Evolutionary conservation across 35 echinoderm and acorn worm genomes (phyloP).

Genomic region (Hemicentrotus pulcherrimus): DNA sequence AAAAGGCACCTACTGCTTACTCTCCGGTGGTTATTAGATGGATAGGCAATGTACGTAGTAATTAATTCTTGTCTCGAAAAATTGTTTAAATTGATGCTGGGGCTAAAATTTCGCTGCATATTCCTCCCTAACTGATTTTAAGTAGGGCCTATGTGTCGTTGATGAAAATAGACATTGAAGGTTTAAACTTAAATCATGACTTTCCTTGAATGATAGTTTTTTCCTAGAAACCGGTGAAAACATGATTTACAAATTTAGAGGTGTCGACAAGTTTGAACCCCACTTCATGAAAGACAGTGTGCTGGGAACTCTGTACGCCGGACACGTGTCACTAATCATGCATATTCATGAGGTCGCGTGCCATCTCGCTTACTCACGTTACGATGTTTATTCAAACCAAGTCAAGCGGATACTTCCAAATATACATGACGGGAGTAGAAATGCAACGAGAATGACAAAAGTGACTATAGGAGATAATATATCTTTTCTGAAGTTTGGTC

Average conservation of each 20-base stretch:
- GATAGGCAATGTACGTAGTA: too few species aligned
- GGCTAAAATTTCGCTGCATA: too few species aligned
- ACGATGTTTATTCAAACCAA: neutral
- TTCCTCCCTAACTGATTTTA: too few species aligned
- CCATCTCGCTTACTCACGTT: neutral
- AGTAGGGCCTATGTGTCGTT: too few species aligned
- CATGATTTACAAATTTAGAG: neutral
- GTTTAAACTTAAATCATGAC: too few species aligned
- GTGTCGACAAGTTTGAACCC: neutral
- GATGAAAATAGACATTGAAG: too few species aligned
- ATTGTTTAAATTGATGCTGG: too few species aligned
- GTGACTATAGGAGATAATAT: neutral
- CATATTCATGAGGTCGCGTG: conserved; percentile 9
- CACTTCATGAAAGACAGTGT: neutral
- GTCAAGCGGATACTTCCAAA: conserved; percentile 8
- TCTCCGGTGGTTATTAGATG: too few species aligned
- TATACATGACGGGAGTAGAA: neutral
- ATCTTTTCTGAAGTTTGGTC: neutral
- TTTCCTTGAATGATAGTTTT: neutral
- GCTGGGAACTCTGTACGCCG: neutral
- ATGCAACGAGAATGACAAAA: neutral
- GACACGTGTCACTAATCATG: neutral
- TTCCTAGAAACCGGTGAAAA: neutral
- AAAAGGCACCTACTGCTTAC: too few species aligned
- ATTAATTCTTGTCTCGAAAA: too few species aligned